These are phyloP conservation scores for Pseudomyrmex pallidus DNA, from an alignment of 1,140 invertebrate genomes.

Conservation along the genomic window DNA sequence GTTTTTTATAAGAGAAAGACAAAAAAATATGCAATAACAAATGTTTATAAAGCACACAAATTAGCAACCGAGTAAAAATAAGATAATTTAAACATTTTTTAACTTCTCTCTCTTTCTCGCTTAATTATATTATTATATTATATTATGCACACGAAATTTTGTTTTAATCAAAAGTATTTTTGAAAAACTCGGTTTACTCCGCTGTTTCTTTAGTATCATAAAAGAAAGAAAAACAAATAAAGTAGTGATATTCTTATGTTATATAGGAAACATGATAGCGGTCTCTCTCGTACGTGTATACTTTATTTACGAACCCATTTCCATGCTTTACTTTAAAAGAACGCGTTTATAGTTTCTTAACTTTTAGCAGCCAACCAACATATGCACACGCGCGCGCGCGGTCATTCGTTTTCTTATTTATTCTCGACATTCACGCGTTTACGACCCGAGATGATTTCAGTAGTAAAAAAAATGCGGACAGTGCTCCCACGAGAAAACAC, in stretches of 20 bases:
- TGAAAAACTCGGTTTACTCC: no score
- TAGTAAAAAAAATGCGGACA: neutral
- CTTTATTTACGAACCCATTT: neutral
- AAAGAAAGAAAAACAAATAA: no score
- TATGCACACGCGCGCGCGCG: neutral
- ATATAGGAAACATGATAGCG: neutral
- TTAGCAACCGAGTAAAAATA: neutral
- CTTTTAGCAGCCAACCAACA: neutral
- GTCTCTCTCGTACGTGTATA: neutral
- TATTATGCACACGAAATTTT: no score
- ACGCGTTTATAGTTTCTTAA: neutral
- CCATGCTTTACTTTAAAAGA: constrained; percentile 5
- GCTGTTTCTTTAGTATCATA: no score
- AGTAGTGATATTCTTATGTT: neutral
- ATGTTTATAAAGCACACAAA: neutral
- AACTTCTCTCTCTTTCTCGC: no score
- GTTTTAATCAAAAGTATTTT: no score
- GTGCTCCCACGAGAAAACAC: constrained; percentile 8
- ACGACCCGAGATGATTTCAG: constrained; percentile 1
- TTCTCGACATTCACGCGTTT: constrained; percentile 13
- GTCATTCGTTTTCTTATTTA: constrained; percentile 44
- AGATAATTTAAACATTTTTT: neutral
- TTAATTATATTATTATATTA: no score
- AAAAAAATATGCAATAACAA: neutral
- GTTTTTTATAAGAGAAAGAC: neutral